These are phyloP conservation scores for Sepiola atlantica DNA, from an alignment of 2,888 invertebrate species.

Conservation along the genomic window DNA sequence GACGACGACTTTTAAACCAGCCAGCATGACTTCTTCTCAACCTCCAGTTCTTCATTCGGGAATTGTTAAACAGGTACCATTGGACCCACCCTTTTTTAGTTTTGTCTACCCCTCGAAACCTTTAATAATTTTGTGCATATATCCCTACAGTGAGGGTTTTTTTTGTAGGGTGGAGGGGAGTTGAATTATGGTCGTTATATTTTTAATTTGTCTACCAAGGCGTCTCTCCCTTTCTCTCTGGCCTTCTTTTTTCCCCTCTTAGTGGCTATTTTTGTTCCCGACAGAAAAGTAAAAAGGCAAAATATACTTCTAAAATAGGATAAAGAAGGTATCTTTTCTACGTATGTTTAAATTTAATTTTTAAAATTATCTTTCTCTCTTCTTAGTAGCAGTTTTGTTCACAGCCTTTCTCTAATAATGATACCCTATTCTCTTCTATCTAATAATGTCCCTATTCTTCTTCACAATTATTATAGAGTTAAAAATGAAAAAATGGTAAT, in stretches of 20 bases:
- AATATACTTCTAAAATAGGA: background rate
- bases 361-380: slow-evolving; percentile 35
- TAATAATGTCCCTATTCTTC: background rate
- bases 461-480: background rate
- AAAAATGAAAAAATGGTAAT: background rate
- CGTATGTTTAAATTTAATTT: background rate
- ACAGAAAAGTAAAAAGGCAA: background rate
- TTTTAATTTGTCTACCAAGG: background rate
- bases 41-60: slow-evolving; percentile 65
- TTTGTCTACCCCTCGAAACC: background rate
- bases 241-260: background rate
- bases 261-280: background rate
- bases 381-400: background rate
- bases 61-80: slow-evolving; percentile 71
- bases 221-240: background rate
- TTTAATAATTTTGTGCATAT: background rate
- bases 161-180: no score
- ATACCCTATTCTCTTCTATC: background rate
- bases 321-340: background rate
- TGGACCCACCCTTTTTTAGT: background rate
- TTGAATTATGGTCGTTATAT: no score
- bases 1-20: background rate
- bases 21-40: slow-evolving; percentile 47
- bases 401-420: background rate
- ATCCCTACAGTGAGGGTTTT: background rate